Evolutionary conservation across 2,888 invertebrate species (phyloP), one percentile per base, ranked within the genome.

Genomic region (Caenorhabditis sulstoni): DNA sequence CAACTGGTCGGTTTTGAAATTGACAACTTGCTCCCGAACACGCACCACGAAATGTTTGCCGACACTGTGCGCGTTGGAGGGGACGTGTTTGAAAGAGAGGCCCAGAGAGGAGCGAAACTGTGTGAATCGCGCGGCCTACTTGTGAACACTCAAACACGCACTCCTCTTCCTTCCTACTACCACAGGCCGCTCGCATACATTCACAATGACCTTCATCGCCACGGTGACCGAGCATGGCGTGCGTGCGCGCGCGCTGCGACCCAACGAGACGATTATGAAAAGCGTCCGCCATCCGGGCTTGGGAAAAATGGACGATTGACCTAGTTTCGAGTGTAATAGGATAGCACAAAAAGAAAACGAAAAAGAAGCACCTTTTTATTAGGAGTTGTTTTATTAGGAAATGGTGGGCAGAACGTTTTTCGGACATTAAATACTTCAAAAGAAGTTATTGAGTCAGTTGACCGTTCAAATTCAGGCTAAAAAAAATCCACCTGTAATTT

Each of bases 191-290:
- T 44, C 55, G 18, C 14, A 35, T 16, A 23, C 45, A 66, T 66
- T 66, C 66, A 44, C 20, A 57, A 20, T 47, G 66, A 66, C 66
- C 66, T 57, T 45, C 50, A 55, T 66, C 66, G 49, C 66, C 66
- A 66, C 66, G 66, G 66, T 66, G 66, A 66, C 66, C 66, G 66
- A 57, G 66, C 65, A 55, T 37, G 18, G 45, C 22, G 29, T 20
- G 50, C 23, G 50, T 8, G 23, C 12, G 14, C 9, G 20, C 47
- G 47, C 14, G 18, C n/a, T n/a, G n/a, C n/a, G n/a, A n/a, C 16
- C 11, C 18, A 55, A 16, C 37, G 37, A 37, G 29, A n/a, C 55
- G 39, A 55, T 55, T 55, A 55, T 55, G n/a, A 5, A 14, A 50
- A 20, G 41, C 41, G 37, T 5, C 37, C 7, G 37, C n/a, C n/a